Percentiles rank a stretch among this genome's conserved stretches.
These are phyloP conservation scores for Spondyliosoma cantharus DNA, from an alignment of 2,797 vertebrate genomes.

Conservation along the genomic window DNA sequence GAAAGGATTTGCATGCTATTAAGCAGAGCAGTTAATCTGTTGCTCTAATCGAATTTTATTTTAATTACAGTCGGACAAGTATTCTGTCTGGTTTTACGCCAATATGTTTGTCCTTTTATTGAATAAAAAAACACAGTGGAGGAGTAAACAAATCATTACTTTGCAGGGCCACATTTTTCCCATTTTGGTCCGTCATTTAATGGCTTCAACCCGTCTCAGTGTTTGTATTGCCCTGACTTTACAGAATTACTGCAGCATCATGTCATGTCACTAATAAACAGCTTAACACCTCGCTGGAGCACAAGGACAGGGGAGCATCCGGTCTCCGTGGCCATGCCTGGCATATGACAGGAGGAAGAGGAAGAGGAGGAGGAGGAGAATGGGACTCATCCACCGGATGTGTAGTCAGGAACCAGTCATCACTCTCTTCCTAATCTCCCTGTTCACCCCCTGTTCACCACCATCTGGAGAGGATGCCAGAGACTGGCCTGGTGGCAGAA, in stretches of 20 bases:
- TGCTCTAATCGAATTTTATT: constrained; percentile 11
- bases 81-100: constrained; percentile 6
- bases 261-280: constrained; percentile 58
- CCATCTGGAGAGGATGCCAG: constrained; percentile 86
- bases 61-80: background rate
- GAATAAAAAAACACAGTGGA: background rate
- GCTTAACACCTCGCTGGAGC: constrained; percentile 60
- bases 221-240: constrained; percentile 12
- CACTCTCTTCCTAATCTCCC: constrained; percentile 79
- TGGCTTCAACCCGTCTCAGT: background rate
- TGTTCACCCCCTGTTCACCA: constrained; percentile 69
- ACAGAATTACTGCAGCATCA: constrained; percentile 2
- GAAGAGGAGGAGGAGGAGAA: constrained; percentile 55
- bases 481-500: constrained; percentile 77
- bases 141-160: background rate
- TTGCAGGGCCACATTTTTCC: background rate
- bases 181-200: background rate
- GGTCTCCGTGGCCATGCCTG: constrained; percentile 63
- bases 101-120: background rate
- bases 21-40: constrained; percentile 19
- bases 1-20: constrained; percentile 25
- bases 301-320: constrained; percentile 61
- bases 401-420: constrained; percentile 81
- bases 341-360: constrained; percentile 42
- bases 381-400: constrained; percentile 77